Percentiles rank a stretch among this genome's conserved stretches.
Conservation (phyloP, 2,797 vertebrate species). For the Oryzias dopingdopingensis region DNA sequence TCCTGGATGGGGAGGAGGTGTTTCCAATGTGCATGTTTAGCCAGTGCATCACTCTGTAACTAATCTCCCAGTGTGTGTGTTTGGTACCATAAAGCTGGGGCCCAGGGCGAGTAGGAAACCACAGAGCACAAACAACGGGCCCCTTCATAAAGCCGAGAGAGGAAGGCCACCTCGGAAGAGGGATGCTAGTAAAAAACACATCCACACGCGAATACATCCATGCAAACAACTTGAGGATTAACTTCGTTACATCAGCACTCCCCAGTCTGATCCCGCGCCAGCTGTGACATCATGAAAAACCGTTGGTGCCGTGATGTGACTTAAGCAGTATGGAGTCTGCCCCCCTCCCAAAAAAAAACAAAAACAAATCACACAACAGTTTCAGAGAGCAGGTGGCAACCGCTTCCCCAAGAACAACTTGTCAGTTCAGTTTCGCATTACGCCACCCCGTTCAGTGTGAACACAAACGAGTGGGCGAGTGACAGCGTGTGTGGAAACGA, state of each 20-base stretch:
- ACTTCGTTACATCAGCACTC: slow-evolving; percentile 56
- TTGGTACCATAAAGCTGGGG: slow-evolving; percentile 40
- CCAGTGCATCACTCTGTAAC: slow-evolving; percentile 59
- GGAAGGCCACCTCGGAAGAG: slow-evolving; percentile 53
- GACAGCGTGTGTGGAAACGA: not conserved
- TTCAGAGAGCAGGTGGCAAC: slow-evolving; percentile 53
- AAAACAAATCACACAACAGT: slow-evolving; percentile 30
- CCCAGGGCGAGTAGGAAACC: slow-evolving; percentile 57
- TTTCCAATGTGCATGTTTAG: slow-evolving; percentile 56
- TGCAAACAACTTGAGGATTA: slow-evolving; percentile 46
- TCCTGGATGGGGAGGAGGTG: slow-evolving; percentile 52
- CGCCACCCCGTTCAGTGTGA: slow-evolving; percentile 22
- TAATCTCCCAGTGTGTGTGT: slow-evolving; percentile 40
- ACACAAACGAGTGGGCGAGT: slow-evolving; percentile 5
- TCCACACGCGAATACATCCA: slow-evolving; percentile 10
- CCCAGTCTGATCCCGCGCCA: slow-evolving; percentile 47
- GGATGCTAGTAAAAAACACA: slow-evolving; percentile 54
- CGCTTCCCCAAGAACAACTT: slow-evolving; percentile 23
- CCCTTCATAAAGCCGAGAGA: slow-evolving; percentile 42
- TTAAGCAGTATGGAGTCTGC: slow-evolving; percentile 35
- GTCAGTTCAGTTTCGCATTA: slow-evolving; percentile 50
- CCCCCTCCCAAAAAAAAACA: slow-evolving; percentile 1
- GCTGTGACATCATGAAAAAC: slow-evolving; percentile 64
- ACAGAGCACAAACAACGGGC: slow-evolving; percentile 61
- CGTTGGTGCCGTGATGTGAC: slow-evolving; percentile 45